phyloP scores from a whole-genome alignment of 2,113 vertebrate species.

The Tachysurus fulvidraco region DNA sequence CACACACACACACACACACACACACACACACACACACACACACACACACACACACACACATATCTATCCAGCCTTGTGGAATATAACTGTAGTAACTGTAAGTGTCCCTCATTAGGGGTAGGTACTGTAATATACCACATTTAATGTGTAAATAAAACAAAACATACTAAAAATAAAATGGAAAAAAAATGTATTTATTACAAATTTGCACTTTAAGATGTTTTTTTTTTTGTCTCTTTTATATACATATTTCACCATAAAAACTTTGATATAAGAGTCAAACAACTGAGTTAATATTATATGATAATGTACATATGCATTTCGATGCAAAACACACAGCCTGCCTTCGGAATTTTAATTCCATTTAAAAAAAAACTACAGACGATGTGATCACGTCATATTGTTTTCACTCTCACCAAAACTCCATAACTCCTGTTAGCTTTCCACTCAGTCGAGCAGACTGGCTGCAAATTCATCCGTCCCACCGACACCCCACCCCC shows the following conservation, averaged over 20 bases:
- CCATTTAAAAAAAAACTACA: no score
- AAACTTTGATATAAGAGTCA: background rate
- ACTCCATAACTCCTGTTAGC: background rate
- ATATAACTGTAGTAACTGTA: background rate
- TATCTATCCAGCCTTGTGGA: background rate
- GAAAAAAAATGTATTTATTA: background rate
- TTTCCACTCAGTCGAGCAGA: background rate
- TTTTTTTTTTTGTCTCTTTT: background rate
- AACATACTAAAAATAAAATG: background rate
- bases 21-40: background rate
- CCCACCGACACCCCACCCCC: background rate
- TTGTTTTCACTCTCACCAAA: background rate
- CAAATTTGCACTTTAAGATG: background rate
- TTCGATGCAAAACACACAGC: background rate
- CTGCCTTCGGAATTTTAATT: background rate
- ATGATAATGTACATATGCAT: background rate
- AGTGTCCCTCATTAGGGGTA: background rate
- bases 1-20: no score
- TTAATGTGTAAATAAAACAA: background rate
- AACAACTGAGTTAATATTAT: background rate
- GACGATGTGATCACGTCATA: background rate
- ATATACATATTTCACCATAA: background rate
- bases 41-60: background rate
- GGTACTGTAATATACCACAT: background rate
- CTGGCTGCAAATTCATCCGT: background rate